Percentiles rank a stretch among this genome's conserved stretches.
These are phyloP conservation scores for Chiloscyllium plagiosum DNA, from an alignment of 2,113 vertebrate genomes.

Conservation along the genomic window DNA sequence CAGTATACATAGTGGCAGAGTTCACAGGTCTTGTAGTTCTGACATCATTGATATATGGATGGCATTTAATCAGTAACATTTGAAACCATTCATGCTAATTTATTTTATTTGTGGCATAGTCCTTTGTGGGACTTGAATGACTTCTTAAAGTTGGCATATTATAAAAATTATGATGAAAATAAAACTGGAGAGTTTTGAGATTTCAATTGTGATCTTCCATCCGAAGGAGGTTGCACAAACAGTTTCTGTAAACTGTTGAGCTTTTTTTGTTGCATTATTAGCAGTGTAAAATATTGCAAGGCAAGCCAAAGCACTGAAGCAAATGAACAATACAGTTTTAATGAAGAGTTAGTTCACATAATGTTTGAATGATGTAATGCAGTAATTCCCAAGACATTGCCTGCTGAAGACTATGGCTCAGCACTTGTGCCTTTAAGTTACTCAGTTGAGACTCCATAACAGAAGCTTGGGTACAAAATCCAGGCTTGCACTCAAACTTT, in stretches of 20 bases:
- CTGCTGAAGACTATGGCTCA: too few species aligned
- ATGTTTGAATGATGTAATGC: too few species aligned
- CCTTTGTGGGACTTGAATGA: neutral
- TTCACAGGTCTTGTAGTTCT: neutral
- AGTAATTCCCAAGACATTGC: too few species aligned
- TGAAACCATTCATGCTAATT: neutral
- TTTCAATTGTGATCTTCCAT: neutral
- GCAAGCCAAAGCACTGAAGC: neutral
- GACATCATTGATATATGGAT: neutral
- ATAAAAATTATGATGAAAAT: neutral
- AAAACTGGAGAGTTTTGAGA: neutral
- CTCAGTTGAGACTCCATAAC: too few species aligned
- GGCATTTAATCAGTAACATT: neutral
- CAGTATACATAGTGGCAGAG: neutral
- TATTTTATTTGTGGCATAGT: neutral
- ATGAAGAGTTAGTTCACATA: too few species aligned
- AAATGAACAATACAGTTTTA: neutral
- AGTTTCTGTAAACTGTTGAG: too few species aligned
- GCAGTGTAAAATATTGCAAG: neutral
- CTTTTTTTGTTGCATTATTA: neutral
- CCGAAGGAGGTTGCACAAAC: too few species aligned
- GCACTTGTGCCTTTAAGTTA: too few species aligned
- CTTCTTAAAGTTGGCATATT: neutral
- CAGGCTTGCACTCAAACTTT: too few species aligned
- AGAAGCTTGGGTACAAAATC: too few species aligned